phyloP scores from a whole-genome alignment of 1,140 invertebrate species.

The Euura saliciscinereae region DNA sequence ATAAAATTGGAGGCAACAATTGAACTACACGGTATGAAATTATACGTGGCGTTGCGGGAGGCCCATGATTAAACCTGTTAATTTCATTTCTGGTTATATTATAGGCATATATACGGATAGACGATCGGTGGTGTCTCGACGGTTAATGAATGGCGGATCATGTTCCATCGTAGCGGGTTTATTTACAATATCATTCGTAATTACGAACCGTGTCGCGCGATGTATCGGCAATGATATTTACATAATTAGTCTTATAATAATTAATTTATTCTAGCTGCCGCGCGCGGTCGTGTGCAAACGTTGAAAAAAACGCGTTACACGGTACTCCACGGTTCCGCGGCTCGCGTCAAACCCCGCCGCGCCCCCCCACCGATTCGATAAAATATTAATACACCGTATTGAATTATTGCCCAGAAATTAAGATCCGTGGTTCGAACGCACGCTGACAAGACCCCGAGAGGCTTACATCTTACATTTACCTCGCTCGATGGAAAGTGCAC shows the following conservation, averaged over 20 bases:
- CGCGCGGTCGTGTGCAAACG: background rate
- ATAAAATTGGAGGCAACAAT: background rate
- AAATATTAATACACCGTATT: background rate
- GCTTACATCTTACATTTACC: background rate
- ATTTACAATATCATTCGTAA: conserved; percentile 5
- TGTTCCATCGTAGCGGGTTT: background rate
- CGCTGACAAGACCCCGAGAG: background rate
- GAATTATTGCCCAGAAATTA: background rate
- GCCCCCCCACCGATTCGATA: background rate
- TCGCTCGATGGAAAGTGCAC: background rate
- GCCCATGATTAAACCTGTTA: background rate
- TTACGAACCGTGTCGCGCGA: conserved; percentile 4
- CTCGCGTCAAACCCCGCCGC: background rate
- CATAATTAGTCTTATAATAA: conserved; percentile 1
- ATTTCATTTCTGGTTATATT: background rate
- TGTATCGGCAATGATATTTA: conserved; percentile 1
- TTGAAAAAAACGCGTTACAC: background rate
- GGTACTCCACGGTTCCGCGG: background rate
- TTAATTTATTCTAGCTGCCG: conserved; percentile 7
- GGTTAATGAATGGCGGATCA: conserved; percentile 1
- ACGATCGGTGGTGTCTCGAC: too few relatives aligned
- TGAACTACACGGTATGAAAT: background rate
- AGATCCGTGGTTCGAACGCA: conserved; percentile 4
- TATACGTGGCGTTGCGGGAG: background rate
- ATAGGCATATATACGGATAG: background rate